These are phyloP conservation scores for Phalacrocorax carbo DNA, from an alignment of 2,113 vertebrate species.

Conservation along the genomic window DNA sequence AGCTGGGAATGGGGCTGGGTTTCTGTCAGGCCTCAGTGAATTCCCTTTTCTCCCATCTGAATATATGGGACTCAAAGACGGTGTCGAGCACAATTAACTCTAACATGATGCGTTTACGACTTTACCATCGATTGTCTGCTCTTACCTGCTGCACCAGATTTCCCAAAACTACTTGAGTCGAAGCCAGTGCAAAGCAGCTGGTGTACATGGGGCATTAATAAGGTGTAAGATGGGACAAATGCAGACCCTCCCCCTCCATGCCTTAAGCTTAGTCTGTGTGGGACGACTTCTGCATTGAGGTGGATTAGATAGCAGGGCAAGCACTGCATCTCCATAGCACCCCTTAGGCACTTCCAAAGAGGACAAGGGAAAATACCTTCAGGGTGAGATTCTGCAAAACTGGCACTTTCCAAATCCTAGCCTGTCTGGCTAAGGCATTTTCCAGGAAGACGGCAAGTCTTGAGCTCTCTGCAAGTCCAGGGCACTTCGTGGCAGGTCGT, in stretches of 20 bases:
- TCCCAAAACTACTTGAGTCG: not conserved
- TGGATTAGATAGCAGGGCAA: not conserved
- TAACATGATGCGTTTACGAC: not conserved
- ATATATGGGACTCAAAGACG: not conserved
- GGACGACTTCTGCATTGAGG: not conserved
- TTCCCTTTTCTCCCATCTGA: not conserved
- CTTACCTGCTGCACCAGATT: not conserved
- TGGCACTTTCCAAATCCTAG: constrained; percentile 75
- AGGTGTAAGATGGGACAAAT: not conserved
- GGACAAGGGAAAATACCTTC: constrained; percentile 58
- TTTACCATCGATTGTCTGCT: not conserved
- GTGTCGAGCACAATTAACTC: not conserved
- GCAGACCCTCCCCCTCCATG: not conserved
- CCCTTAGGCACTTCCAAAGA: not conserved
- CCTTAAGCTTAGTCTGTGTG: not conserved
- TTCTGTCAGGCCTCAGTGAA: not conserved
- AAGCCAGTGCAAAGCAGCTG: not conserved
- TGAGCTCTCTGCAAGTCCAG: constrained; percentile 39
- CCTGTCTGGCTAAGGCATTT: constrained; percentile 71
- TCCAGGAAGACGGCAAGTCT: constrained; percentile 67
- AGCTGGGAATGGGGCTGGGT: not conserved
- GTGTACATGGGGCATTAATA: not conserved
- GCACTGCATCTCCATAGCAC: not conserved
- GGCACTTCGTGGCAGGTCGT: constrained; percentile 70
- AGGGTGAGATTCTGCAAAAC: constrained; percentile 70